A percentile compares a stretch with the other conserved stretches of the same genome.
Conservation (phyloP, 2,797 vertebrate genomes). For the Hapalemur alaotrensis region DNA sequence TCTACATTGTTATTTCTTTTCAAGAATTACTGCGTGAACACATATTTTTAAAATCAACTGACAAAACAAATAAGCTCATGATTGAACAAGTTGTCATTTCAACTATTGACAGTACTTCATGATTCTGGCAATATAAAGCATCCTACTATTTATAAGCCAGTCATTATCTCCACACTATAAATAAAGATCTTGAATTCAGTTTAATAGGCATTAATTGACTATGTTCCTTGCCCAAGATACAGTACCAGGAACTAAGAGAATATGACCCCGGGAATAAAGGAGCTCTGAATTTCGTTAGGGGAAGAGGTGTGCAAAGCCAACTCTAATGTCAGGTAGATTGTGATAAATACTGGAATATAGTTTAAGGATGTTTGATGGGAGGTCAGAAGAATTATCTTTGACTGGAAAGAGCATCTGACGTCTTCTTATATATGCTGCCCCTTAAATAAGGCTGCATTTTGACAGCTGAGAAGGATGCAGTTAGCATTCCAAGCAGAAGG, state of each 20-base stretch:
- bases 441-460: background rate
- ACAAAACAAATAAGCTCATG: background rate
- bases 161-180: conserved; percentile 36
- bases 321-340: background rate
- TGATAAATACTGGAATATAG: background rate
- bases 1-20: background rate
- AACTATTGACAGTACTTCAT: background rate
- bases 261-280: background rate
- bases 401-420: background rate
- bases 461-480: background rate
- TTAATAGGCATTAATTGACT: conserved; percentile 6
- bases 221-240: background rate
- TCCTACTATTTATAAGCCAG: background rate
- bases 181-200: conserved; percentile 17
- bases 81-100: background rate
- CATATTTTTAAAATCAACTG: background rate
- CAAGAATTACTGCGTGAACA: background rate
- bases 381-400: background rate
- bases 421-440: background rate
- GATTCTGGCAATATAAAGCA: conserved; percentile 25
- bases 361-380: background rate
- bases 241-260: background rate
- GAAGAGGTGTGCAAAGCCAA: background rate
- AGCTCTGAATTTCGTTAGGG: background rate
- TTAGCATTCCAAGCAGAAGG: background rate